phyloP scores from a whole-genome alignment of 2,113 vertebrate genomes.

The Charina bottae region DNA sequence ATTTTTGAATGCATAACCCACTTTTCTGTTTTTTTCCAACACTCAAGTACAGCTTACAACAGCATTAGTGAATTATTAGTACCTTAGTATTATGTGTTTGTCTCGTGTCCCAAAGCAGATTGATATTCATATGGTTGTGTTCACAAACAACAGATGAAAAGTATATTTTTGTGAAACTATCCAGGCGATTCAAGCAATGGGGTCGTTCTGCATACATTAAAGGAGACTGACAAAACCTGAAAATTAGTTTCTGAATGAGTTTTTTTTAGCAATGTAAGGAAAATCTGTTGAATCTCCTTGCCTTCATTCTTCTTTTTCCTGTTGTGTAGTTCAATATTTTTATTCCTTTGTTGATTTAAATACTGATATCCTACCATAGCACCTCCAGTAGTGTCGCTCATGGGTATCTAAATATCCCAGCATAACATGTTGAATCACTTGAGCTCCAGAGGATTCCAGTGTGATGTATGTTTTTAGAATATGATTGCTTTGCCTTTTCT shows the following conservation, averaged over 20 bases:
- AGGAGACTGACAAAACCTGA: not conserved
- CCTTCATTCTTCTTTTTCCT: not conserved
- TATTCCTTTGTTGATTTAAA: not conserved
- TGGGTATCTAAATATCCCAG: not conserved
- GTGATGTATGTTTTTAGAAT: not conserved
- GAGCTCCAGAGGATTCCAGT: not conserved
- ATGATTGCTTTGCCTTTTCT: not conserved
- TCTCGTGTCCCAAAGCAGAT: not conserved
- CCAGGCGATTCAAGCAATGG: not conserved
- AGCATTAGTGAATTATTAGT: not conserved
- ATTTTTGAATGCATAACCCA: not conserved
- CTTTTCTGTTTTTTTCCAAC: not conserved
- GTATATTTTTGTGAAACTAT: not conserved
- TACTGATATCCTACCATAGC: not conserved
- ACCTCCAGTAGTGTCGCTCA: not conserved
- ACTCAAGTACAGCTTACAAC: not conserved
- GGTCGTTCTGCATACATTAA: not conserved
- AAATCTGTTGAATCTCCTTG: not conserved
- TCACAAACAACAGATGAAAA: not conserved
- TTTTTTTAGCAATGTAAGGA: not conserved
- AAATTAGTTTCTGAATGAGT: not conserved
- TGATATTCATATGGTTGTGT: not conserved
- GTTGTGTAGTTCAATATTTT: not conserved
- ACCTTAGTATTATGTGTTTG: not conserved
- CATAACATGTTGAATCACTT: not conserved